Evolutionary conservation across 2,797 vertebrate species (phyloP).

Genomic region (Diceros bicornis): DNA sequence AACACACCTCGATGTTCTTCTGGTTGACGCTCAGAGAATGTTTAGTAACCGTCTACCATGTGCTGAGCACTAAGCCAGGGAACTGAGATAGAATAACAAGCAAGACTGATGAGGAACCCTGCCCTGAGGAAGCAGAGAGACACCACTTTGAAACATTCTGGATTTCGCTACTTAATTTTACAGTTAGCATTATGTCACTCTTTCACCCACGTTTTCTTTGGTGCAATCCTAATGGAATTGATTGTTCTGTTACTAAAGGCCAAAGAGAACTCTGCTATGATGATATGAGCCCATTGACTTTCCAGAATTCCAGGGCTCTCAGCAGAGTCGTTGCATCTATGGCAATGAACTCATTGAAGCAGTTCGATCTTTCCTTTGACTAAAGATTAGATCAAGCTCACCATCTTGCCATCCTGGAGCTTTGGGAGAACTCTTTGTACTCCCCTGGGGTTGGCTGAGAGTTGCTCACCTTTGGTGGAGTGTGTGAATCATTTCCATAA

Average conservation of each 20-base stretch:
- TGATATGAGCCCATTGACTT: neutral
- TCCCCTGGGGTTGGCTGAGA: neutral
- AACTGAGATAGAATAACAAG: neutral
- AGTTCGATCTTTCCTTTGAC: conserved; percentile 12
- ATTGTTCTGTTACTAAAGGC: neutral
- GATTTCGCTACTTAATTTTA: neutral
- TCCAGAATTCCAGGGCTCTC: conserved; percentile 24
- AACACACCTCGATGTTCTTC: neutral
- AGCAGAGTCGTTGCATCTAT: neutral
- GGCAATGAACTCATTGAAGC: neutral
- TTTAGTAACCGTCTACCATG: neutral
- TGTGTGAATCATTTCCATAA: neutral
- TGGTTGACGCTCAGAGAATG: neutral
- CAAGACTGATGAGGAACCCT: neutral
- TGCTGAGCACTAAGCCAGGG: neutral
- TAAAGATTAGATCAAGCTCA: neutral
- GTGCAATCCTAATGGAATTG: neutral
- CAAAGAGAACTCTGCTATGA: neutral
- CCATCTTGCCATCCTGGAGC: neutral
- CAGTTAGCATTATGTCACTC: neutral
- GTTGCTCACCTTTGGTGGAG: neutral
- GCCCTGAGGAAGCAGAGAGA: neutral
- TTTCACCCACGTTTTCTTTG: neutral
- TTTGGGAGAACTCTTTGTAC: neutral
- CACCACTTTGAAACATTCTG: neutral